A percentile compares a stretch with the other conserved stretches of the same genome.
Conservation (phyloP, 2,113 vertebrate species). For the Seriola quinqueradiata region DNA sequence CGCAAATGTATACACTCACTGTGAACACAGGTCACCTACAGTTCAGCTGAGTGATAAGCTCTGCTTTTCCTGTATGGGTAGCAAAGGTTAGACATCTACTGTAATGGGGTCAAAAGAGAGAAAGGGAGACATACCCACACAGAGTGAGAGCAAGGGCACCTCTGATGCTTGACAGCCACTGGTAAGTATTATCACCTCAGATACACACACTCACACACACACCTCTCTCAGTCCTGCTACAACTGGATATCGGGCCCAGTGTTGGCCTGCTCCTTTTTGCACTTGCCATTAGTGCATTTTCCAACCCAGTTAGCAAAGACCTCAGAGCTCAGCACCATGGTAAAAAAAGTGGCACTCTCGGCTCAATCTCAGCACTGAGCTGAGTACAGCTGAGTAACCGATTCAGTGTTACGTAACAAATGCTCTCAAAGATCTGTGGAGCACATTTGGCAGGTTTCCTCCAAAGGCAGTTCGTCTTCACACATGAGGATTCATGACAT, state of each 20-base stretch:
- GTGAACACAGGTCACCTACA: background rate
- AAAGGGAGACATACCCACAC: slow-evolving; percentile 9
- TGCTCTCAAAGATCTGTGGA: slow-evolving; percentile 1
- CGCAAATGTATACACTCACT: background rate
- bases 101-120: slow-evolving; percentile 24
- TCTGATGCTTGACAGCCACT: slow-evolving; percentile 24
- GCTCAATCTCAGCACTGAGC: slow-evolving; percentile 36
- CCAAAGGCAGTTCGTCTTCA: background rate
- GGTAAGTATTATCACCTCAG: background rate
- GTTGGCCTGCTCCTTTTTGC: slow-evolving; percentile 50
- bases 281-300: slow-evolving; percentile 64
- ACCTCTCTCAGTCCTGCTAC: background rate
- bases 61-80: slow-evolving; percentile 5
- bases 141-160: slow-evolving; percentile 10
- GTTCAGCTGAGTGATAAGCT: slow-evolving; percentile 9
- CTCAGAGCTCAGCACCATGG: slow-evolving; percentile 53
- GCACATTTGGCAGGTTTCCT: slow-evolving; percentile 13
- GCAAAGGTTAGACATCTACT: slow-evolving; percentile 25
- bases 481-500: background rate
- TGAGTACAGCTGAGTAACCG: slow-evolving; percentile 44
- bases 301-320: slow-evolving; percentile 67
- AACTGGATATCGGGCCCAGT: slow-evolving; percentile 26
- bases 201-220: slow-evolving; percentile 10
- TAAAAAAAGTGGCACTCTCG: slow-evolving; percentile 43
- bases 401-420: slow-evolving; percentile 38